Evolutionary conservation across 2,888 invertebrate species (phyloP).

Genomic region (Colostygia pectinataria): DNA sequence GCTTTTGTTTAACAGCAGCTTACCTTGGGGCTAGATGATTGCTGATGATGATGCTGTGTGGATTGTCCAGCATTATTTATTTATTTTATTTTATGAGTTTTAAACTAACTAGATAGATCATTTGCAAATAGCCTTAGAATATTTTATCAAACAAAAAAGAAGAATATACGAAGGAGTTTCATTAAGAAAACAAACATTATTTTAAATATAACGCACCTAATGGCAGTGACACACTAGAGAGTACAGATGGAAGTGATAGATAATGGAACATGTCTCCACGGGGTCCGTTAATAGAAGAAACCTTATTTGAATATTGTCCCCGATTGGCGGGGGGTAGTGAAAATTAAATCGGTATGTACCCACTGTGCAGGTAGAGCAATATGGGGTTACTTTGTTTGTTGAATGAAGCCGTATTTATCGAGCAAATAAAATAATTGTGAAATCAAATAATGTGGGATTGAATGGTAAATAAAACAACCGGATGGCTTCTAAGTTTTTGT

Average conservation of each 20-base stretch:
- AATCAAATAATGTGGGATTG: background rate
- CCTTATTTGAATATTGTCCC: conserved; percentile 81
- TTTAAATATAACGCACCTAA: conserved; percentile 5
- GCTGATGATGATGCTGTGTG: too few relatives aligned
- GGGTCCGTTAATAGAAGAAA: conserved; percentile 78
- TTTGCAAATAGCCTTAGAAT: too few relatives aligned
- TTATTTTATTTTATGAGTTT: too few relatives aligned
- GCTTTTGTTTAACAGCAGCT: too few relatives aligned
- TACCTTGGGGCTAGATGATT: too few relatives aligned
- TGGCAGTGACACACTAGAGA: conserved; percentile 48
- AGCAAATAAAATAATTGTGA: conserved; percentile 18
- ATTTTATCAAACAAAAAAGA: too few relatives aligned
- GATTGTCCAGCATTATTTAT: too few relatives aligned
- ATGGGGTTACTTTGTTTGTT: conserved; percentile 38
- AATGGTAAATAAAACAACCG: background rate
- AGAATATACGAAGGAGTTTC: too few relatives aligned
- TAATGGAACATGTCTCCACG: conserved; percentile 74
- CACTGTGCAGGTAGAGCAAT: conserved; percentile 60
- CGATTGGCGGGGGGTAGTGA: conserved; percentile 70
- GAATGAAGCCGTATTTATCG: conserved; percentile 26
- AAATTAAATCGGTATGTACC: conserved; percentile 70
- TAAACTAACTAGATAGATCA: too few relatives aligned
- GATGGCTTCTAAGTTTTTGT: too few relatives aligned
- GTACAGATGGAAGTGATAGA: conserved; percentile 72
- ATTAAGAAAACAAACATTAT: too few relatives aligned